Percentiles rank a stretch among this genome's conserved stretches.
phyloP scores from a whole-genome alignment of 2,113 vertebrate genomes.

The Montifringilla adamsi region DNA sequence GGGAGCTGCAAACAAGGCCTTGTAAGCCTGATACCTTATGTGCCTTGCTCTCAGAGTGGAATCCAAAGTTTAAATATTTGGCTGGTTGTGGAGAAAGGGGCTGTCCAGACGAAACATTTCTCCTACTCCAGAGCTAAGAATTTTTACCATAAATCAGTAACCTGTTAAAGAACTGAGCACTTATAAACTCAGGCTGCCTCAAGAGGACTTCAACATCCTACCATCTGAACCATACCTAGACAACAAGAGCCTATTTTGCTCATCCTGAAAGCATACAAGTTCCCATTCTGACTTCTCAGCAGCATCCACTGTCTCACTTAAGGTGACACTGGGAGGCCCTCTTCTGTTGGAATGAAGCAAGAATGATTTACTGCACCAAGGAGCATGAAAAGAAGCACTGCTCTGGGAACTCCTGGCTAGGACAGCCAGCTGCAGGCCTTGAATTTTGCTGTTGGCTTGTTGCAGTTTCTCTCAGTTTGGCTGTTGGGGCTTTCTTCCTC shows the following conservation, averaged over 20 bases:
- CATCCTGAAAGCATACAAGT: not conserved
- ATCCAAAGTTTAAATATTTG: not conserved
- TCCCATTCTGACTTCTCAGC: not conserved
- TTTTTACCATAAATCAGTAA: not conserved
- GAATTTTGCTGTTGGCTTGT: not conserved
- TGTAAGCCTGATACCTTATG: not conserved
- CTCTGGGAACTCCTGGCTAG: not conserved
- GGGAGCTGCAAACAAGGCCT: not conserved
- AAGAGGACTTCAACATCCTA: not conserved
- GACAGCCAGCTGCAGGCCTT: not conserved
- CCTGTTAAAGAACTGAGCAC: not conserved
- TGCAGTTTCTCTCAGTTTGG: not conserved
- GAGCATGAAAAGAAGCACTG: not conserved
- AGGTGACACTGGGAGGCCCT: constrained; percentile 35
- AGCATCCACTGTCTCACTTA: rapidly evolving
- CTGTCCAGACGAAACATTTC: not conserved
- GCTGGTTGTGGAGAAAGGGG: not conserved
- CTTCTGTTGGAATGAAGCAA: not conserved
- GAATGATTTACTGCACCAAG: not conserved
- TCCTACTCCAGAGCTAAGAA: not conserved
- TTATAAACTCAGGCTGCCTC: not conserved
- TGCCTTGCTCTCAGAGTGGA: not conserved
- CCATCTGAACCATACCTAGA: not conserved
- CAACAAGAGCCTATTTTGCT: not conserved
- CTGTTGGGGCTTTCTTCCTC: not conserved